phyloP scores from a whole-genome alignment of 2,113 vertebrate species.

The Macrotus californicus region DNA sequence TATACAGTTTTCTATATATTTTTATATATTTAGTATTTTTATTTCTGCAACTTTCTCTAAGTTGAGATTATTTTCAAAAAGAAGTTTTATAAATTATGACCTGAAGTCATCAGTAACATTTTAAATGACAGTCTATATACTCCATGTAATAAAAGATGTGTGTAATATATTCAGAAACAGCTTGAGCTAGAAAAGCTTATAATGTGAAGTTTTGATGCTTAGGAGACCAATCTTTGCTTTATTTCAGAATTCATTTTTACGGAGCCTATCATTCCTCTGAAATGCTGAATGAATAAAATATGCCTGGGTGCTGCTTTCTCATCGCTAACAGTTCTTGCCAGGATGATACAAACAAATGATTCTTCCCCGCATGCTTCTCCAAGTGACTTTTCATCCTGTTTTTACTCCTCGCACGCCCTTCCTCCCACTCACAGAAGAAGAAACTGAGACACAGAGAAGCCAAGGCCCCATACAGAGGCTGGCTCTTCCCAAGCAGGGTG shows the following conservation, averaged over 20 bases:
- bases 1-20: background rate
- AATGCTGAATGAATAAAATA: background rate
- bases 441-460: background rate
- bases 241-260: slow-evolving; percentile 13
- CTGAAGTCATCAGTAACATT: background rate
- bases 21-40: background rate
- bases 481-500: background rate
- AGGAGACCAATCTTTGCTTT: slow-evolving; percentile 1
- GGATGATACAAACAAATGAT: background rate
- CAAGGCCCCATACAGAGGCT: background rate
- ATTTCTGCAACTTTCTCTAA: slow-evolving; percentile 33
- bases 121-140: background rate
- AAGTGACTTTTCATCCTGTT: background rate
- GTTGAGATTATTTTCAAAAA: slow-evolving; percentile 14
- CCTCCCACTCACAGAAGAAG: background rate
- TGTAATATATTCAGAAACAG: background rate
- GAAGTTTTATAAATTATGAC: background rate
- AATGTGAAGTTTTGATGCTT: slow-evolving; percentile 8
- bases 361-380: background rate
- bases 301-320: background rate
- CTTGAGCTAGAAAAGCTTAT: background rate
- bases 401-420: background rate
- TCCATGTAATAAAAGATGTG: background rate
- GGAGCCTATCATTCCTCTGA: background rate
- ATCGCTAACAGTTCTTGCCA: background rate